These are phyloP conservation scores for Archilochus colubris DNA, from an alignment of 2,113 vertebrate genomes.

Conservation along the genomic window DNA sequence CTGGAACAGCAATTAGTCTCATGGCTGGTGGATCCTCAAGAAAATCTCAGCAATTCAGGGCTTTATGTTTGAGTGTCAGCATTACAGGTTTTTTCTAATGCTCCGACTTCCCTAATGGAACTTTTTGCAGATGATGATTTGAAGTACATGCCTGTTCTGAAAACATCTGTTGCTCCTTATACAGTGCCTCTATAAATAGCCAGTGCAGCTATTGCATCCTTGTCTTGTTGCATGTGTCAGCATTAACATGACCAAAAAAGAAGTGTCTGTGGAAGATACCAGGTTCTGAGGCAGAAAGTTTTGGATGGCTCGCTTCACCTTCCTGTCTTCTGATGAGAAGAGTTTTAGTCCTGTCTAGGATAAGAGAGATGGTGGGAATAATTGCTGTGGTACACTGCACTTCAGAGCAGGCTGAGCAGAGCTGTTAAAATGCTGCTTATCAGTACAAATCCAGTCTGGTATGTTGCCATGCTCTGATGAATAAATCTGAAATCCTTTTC, in stretches of 20 bases:
- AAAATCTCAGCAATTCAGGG: neutral
- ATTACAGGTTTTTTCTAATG: neutral
- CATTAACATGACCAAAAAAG: neutral
- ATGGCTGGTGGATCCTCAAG: neutral
- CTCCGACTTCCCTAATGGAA: neutral
- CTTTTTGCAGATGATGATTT: neutral
- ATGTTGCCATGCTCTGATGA: neutral
- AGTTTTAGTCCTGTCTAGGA: neutral
- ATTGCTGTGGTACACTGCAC: neutral
- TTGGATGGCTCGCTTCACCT: neutral
- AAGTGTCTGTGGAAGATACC: neutral
- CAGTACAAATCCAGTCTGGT: neutral
- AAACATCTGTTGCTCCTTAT: conserved; percentile 51
- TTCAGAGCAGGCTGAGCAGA: neutral
- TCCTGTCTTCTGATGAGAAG: neutral
- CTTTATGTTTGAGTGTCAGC: neutral
- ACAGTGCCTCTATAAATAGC: conserved; percentile 9
- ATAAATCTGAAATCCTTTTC: neutral
- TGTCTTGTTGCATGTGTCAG: neutral
- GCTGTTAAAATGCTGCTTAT: neutral
- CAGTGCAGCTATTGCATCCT: neutral
- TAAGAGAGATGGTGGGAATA: neutral
- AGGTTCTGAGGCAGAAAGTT: neutral
- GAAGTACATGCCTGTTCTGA: conserved; percentile 12
- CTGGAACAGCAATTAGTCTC: neutral